phyloP scores from a whole-genome alignment of 1,140 invertebrate genomes.

The Drosophila willistoni region DNA sequence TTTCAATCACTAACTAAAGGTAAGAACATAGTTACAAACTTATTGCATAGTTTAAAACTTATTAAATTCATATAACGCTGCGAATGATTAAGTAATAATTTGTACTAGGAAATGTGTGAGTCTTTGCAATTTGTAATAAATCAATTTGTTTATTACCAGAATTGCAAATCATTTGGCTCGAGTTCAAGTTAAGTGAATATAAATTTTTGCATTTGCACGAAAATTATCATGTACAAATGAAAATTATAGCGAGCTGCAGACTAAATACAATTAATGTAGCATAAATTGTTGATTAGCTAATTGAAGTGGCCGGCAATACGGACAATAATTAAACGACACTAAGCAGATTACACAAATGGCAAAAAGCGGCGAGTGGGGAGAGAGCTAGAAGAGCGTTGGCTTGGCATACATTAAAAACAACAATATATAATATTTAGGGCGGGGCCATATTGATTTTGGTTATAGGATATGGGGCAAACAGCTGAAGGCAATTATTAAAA shows the following conservation, averaged over 20 bases:
- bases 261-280: constrained; percentile 54
- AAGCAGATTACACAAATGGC: constrained; percentile 50
- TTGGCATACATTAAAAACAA: constrained; percentile 3
- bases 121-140: background rate
- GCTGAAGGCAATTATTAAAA: constrained; percentile 46
- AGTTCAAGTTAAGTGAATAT: background rate
- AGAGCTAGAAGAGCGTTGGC: constrained; percentile 8
- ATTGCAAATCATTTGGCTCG: background rate
- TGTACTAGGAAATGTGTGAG: no score
- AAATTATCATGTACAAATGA: background rate
- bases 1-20: no score
- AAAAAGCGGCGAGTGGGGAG: background rate
- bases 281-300: constrained; percentile 61
- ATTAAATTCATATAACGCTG: no score
- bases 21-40: no score
- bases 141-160: background rate
- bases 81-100: no score
- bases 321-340: constrained; percentile 45
- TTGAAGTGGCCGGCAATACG: constrained; percentile 35
- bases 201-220: background rate
- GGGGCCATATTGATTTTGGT: constrained; percentile 45
- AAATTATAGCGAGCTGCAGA: constrained; percentile 19
- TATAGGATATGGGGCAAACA: constrained; percentile 19
- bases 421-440: constrained; percentile 22
- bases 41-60: no score